Percentiles rank a stretch among this genome's conserved stretches.
Conservation (phyloP, 2,888 invertebrate species). For the Pyralis farinalis region DNA sequence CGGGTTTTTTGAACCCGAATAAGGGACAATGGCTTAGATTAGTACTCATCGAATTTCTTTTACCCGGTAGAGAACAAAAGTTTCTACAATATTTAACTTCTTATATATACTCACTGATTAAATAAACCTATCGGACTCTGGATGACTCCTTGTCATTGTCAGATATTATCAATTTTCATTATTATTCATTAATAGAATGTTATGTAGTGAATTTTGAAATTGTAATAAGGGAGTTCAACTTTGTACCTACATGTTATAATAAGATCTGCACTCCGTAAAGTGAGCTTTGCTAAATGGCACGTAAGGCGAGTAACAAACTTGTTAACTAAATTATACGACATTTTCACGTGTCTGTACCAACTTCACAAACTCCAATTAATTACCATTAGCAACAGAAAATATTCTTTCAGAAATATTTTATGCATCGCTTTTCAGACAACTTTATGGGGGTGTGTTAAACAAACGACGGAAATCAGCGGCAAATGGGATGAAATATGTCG, state of each 20-base stretch:
- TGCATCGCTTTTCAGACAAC: slow-evolving; percentile 18
- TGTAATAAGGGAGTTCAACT: slow-evolving; percentile 19
- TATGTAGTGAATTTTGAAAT: background rate
- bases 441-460: background rate
- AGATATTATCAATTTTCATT: too few relatives aligned
- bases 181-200: too few relatives aligned
- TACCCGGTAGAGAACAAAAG: too few relatives aligned
- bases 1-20: too few relatives aligned
- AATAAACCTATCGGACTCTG: too few relatives aligned
- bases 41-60: too few relatives aligned
- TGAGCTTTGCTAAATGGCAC: slow-evolving; percentile 42
- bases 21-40: too few relatives aligned
- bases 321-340: slow-evolving; percentile 50
- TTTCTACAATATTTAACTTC: too few relatives aligned
- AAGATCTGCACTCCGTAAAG: slow-evolving; percentile 31
- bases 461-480: slow-evolving; percentile 14
- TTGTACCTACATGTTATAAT: slow-evolving; percentile 27
- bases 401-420: slow-evolving; percentile 26
- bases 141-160: too few relatives aligned
- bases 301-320: slow-evolving; percentile 45
- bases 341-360: slow-evolving; percentile 34
- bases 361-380: slow-evolving; percentile 44
- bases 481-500: slow-evolving; percentile 9
- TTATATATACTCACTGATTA: too few relatives aligned
- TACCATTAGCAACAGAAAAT: slow-evolving; percentile 36